phyloP scores from a whole-genome alignment of 1,140 invertebrate species.

The Polypedilum vanderplanki region DNA sequence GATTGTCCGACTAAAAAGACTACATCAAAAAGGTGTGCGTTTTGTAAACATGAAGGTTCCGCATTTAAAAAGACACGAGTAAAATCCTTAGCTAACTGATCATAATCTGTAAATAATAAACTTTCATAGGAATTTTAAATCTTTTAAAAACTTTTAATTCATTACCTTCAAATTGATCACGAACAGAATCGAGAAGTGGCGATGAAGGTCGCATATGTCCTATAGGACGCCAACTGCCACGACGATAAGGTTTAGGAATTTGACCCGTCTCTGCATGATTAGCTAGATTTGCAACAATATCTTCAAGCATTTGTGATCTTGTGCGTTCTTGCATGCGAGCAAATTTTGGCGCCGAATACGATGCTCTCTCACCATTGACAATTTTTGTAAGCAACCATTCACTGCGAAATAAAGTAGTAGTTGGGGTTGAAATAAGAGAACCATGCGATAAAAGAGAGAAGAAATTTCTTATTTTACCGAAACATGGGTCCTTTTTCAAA shows the following conservation, averaged over 20 bases:
- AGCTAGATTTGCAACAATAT: slow-evolving; percentile 87
- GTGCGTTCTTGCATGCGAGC: slow-evolving; percentile 90
- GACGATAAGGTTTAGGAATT: slow-evolving; percentile 85
- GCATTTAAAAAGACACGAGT: slow-evolving; percentile 79
- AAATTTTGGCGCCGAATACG: slow-evolving; percentile 94
- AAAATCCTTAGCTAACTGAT: slow-evolving; percentile 89
- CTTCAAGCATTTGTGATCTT: slow-evolving; percentile 85
- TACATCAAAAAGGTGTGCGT: slow-evolving; percentile 80
- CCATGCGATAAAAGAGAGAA: no score
- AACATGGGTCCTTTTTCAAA: slow-evolving; percentile 86
- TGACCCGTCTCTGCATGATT: slow-evolving; percentile 92
- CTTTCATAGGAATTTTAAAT: neutral
- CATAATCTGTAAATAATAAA: slow-evolving; percentile 56
- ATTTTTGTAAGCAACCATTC: slow-evolving; percentile 97
- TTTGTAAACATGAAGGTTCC: slow-evolving; percentile 60
- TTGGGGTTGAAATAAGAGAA: neutral
- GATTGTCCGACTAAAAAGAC: slow-evolving; percentile 84
- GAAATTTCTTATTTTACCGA: slow-evolving; percentile 43
- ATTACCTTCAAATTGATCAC: slow-evolving; percentile 72
- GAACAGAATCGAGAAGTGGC: slow-evolving; percentile 82
- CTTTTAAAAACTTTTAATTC: neutral
- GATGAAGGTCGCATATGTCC: slow-evolving; percentile 88
- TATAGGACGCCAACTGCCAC: slow-evolving; percentile 89
- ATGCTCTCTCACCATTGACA: slow-evolving; percentile 93
- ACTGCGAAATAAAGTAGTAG: slow-evolving; percentile 48